These are phyloP conservation scores for Hiodon tergisus DNA, from an alignment of 2,113 vertebrate species.

Conservation along the genomic window DNA sequence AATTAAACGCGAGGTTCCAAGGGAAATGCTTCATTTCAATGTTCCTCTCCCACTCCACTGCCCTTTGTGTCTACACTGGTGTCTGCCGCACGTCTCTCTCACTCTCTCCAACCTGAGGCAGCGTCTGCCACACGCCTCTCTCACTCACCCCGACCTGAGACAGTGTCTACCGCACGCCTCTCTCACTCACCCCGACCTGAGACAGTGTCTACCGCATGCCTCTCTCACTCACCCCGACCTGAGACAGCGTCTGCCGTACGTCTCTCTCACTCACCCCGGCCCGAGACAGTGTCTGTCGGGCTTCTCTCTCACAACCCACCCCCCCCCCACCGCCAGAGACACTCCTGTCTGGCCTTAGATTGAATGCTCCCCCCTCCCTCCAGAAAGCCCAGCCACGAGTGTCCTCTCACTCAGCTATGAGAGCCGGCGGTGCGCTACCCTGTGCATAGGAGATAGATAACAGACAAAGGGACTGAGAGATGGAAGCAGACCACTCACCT, in stretches of 20 bases:
- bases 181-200: too few species aligned
- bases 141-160: too few species aligned
- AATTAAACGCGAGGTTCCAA: neutral
- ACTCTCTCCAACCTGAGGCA: too few species aligned
- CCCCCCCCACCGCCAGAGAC: constrained; percentile 41
- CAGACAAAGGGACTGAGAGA: constrained; percentile 38
- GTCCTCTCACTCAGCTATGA: neutral
- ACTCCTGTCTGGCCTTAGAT: constrained; percentile 42
- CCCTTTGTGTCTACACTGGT: too few species aligned
- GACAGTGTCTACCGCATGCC: too few species aligned
- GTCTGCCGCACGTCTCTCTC: neutral
- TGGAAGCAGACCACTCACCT: constrained; percentile 52
- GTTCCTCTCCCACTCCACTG: neutral
- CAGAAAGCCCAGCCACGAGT: constrained; percentile 6
- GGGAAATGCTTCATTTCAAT: neutral
- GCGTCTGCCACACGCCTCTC: too few species aligned
- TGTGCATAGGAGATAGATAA: neutral
- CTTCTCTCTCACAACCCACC: neutral
- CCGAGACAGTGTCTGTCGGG: neutral
- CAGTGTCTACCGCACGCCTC: too few species aligned
- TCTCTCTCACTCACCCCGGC: constrained; percentile 43
- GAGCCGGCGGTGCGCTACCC: neutral
- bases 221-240: too few species aligned
- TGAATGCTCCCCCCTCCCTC: neutral
- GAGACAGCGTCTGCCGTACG: constrained; percentile 56